Base-by-base conservation (phyloP, 2,888 invertebrate species). In the Dicycla oo region DNA sequence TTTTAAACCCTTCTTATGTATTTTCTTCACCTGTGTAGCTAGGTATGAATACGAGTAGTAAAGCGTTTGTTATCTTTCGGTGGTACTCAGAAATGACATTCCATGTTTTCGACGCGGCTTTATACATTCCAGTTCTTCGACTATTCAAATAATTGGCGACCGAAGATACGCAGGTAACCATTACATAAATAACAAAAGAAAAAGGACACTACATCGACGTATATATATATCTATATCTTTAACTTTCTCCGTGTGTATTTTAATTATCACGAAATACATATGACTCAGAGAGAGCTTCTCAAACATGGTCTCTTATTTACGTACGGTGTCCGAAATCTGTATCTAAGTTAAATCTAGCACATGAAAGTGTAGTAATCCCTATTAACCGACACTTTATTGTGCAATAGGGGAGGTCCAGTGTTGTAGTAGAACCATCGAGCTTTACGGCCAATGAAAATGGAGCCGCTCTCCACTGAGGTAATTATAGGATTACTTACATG, bases 401-500 rank as follows among this genome's bases (percentile, higher is more conserved):
- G 92, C 92, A 91, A 92, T 93, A 90, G 91, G 72, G 80, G 88
- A 90, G 90, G 93, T 90, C 91, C 90, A 87, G 86, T 87, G 91
- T 88, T 89, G 91, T 90, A 93, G 92, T 91, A 90, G 90, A 90
- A 91, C 93, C 91, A 93, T 94, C 90, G 89, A 90, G 91, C 91
- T 95, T 94, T 94, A 95, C 92, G 94, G 92, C 90, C 95, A 92
- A 94, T 94, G 93, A 94, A 94, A 93, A 90, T 90, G 90, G 90
- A 92, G 92, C 92, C 92, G 88, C 91, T 90, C 91, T 90, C 90
- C 87, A 90, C 91, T 87, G 88, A 90, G 90, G 92, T 93, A 93
- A 94, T 94, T 94, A 94, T 91, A 90, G 94, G 94, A 93, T 94
- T 94, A 94, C 93, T 93, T 91, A 92, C 89, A 92, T 87, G 88